Conservation (phyloP, 2,113 vertebrate genomes). For the human region GRCh38 chr5:151807001-151807500, state of each 20-base stretch:
- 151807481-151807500: not conserved
- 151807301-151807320: not conserved
- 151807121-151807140: not conserved
- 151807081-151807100: not conserved
- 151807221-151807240: not conserved
- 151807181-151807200: conserved; percentile 1
- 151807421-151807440: not conserved
- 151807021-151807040: not conserved
- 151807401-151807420: not conserved
- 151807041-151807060: not conserved
- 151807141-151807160: not conserved
- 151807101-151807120: not conserved
- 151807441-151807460: not conserved
- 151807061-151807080: not conserved
- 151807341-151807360: not conserved
- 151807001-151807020: not conserved
- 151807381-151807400: not conserved
- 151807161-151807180: conserved; percentile 23
- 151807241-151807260: not conserved
- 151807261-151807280: not conserved
- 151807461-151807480: not conserved
- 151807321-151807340: not conserved
- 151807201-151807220: not conserved
- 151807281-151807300: not conserved
- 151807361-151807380: not conserved